Percentiles rank a stretch among this genome's conserved stretches.
These are phyloP conservation scores for Neomonachus schauinslandi DNA, from an alignment of 2,113 vertebrate genomes.

Conservation along the genomic window DNA sequence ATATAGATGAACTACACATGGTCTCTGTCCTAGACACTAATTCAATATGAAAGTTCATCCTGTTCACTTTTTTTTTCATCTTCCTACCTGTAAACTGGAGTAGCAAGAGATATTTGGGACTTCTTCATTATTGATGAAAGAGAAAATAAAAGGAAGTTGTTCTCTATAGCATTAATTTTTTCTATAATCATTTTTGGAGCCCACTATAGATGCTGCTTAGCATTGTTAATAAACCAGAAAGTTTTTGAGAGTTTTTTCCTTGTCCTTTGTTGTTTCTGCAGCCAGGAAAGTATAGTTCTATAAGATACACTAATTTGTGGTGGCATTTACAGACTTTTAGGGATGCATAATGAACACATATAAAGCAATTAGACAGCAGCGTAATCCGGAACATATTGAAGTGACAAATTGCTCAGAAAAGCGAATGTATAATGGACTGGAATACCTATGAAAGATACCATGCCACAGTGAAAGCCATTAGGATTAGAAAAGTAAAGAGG, in stretches of 20 bases:
- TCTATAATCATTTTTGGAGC: not conserved
- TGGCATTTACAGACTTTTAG: not conserved
- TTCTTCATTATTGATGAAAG: not conserved
- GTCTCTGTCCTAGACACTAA: not conserved
- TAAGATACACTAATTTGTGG: not conserved
- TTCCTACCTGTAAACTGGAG: not conserved
- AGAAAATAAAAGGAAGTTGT: not conserved
- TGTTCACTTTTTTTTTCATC: not conserved
- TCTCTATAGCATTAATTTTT: not conserved
- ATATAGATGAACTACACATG: not conserved
- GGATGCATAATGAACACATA: not conserved
- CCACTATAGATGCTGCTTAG: not conserved
- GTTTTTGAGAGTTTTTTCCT: not conserved
- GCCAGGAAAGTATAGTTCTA: not conserved
- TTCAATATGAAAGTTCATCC: not conserved
- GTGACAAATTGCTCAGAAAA: not conserved
- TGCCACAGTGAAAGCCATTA: not conserved
- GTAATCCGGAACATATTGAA: not conserved
- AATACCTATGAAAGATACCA: not conserved
- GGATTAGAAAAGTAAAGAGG: not conserved
- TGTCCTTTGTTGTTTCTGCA: not conserved
- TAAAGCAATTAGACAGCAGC: not conserved
- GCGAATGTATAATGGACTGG: not conserved
- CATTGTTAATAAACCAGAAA: not conserved
- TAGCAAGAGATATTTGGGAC: not conserved